Base-by-base conservation (phyloP, 2,888 invertebrate genomes). In the Malthinus seriepunctatus region DNA sequence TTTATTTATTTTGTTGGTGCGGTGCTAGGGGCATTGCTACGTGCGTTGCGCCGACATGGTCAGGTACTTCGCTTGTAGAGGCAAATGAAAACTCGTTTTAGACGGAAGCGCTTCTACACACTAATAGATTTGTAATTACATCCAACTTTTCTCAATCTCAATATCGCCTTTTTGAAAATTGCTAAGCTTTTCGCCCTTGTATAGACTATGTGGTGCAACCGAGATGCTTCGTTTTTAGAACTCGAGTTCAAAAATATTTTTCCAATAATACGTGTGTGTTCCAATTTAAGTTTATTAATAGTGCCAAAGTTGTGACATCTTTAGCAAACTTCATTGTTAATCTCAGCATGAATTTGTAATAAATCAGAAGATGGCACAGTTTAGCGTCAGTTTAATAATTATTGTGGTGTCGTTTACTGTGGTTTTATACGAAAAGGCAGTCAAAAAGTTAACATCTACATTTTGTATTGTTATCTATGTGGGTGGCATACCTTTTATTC, bases 361-460 rank as follows among this genome's bases (percentile, higher is more conserved):
- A 59, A 59, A 59, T 59, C 59, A 59, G 31, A 34, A 44, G 50
- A 50, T 59, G 37, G 32, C 46, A 50, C 45, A 39, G 45, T 51
- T 59, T 50, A 49, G 38, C 49, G 59, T 54, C 54, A 37, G 35
- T 48, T 49, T 15, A 49, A 34, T 23, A 23, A 49, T 59, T 54
- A 59, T 59, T 59, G 54, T 50, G 44, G 50, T 59, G 44, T 44
- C 51, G 44, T 46, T 51, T 57, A 35, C 51, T 51, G 51, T 51
- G 57, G 59, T 59, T 54, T 59, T 49, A 39, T 59, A 39, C 59
- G 53, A 53, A 49, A 50, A 8, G 45, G 59, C 45, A 46, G 59
- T 59, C 59, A 50, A 53, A 52, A 47, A 59, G 59, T 59, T 59
- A 59, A 59, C 59, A 59, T 59, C 59, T 59, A 59, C 53, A 59